Percentiles rank a stretch among this genome's conserved stretches.
Evolutionary conservation across 1,140 invertebrate species (phyloP).

Genomic region (Neomicropteryx cornuta): DNA sequence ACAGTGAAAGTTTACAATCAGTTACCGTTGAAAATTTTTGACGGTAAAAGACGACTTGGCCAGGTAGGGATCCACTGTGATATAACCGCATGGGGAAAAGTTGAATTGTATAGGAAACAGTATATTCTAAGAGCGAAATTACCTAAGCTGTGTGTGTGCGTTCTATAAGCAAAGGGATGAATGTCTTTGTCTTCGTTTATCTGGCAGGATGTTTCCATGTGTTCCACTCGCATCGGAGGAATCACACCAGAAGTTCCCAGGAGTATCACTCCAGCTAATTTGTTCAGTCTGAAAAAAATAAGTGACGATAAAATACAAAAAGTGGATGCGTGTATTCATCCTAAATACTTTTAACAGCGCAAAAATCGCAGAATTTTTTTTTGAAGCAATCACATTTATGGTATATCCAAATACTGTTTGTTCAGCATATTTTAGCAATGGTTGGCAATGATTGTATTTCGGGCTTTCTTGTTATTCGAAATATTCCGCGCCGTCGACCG

Average conservation of each 20-base stretch:
- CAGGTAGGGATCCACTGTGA: neutral
- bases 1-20: too few species aligned
- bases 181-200: conserved; percentile 73
- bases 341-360: neutral
- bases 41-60: neutral
- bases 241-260: conserved; percentile 75
- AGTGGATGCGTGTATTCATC: neutral
- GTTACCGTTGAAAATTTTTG: too few species aligned
- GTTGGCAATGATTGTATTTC: too few species aligned
- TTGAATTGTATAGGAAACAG: neutral
- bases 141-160: conserved; percentile 87
- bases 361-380: too few species aligned
- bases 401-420: too few species aligned
- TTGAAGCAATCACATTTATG: too few species aligned
- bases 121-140: conserved; percentile 12
- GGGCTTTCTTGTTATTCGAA: too few species aligned
- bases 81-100: neutral
- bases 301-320: conserved; percentile 7
- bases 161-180: conserved; percentile 90
- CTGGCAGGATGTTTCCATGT: conserved; percentile 81
- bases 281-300: conserved; percentile 47
- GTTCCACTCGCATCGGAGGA: conserved; percentile 54
- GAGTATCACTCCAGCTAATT: conserved; percentile 79
- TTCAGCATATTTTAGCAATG: too few species aligned
- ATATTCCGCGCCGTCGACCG: too few species aligned